Evolutionary conservation across 2,113 vertebrate species (phyloP), one percentile per base, ranked within the genome.

Genomic region (Polyodon spathula): DNA sequence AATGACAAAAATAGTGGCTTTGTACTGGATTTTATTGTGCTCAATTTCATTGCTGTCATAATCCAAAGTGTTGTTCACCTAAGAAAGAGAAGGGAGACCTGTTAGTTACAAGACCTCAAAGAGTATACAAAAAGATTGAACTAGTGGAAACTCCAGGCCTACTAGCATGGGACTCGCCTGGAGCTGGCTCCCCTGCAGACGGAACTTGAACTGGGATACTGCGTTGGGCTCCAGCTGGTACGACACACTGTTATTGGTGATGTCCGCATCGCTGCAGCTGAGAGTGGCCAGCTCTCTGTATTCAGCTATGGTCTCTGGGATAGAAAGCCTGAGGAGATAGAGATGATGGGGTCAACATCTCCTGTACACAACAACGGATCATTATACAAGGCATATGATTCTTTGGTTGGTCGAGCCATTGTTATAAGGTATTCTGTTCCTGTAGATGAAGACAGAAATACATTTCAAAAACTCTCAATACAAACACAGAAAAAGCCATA

Each of bases 21-120:
- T 40, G 56, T 68, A 65, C 69, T 60, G 63, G 57, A 68, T 63
- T 44, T 54, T 54, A 15, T 59, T 60, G 40, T 41, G 15, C 8
- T 56, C 60, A 8, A 65, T 58, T 6, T 11, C 44, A 17, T 40
- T 60, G 10, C 16, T 53, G 27, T 71, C 66, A 46, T 71, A 65
- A 54, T 71, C 63, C 66, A 68, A 60, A 9, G 55, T 68, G 54
- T 42, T 64, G 58, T 68, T 71, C 40, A 63, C 65, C 63, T 71
- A 17, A 4, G 6, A 57, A 53, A 27, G 7, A 54, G 16, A 4
- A 51, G 48, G 58, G 44, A 37, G 15, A n/a, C n/a, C n/a, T n/a
- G n/a, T n/a, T n/a, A n/a, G n/a, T n/a, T n/a, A n/a, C 8, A 27
- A 12, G 17, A 9, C 41, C 17, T 17, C 17, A 43, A 57, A 14